A percentile compares a stretch with the other conserved stretches of the same genome.
Evolutionary conservation across 2,113 vertebrate species (phyloP).

Genomic region (Calyptomena viridis): DNA sequence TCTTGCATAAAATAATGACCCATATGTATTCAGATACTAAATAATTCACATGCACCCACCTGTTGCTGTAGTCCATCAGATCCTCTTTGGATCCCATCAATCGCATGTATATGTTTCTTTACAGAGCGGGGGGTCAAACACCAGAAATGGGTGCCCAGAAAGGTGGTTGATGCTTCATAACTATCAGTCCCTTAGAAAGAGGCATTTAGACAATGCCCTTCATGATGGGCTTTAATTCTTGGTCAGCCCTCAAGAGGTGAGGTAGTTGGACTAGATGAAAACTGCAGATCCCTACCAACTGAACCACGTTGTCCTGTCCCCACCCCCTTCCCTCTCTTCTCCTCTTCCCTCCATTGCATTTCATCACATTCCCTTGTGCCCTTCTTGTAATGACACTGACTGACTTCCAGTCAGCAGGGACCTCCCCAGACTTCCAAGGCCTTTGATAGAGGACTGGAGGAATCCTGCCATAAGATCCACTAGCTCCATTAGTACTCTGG

Average conservation of each 20-base stretch:
- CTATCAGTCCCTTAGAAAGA: neutral
- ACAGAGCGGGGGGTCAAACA: neutral
- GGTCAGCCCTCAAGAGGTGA: neutral
- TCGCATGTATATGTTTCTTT: neutral
- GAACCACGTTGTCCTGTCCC: neutral
- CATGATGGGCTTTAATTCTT: neutral
- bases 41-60: neutral
- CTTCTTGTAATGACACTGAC: neutral
- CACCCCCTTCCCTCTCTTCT: neutral
- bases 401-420: neutral
- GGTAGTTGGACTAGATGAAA: too few species aligned
- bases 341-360: neutral
- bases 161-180: neutral
- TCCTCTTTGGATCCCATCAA: neutral
- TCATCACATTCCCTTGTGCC: neutral
- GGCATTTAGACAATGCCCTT: neutral
- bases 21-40: neutral
- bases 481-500: neutral
- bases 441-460: neutral
- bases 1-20: neutral
- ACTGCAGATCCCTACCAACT: neutral
- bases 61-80: neutral
- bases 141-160: neutral
- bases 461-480: neutral
- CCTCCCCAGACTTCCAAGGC: neutral